Percentiles rank a stretch among this genome's conserved stretches.
phyloP scores from a whole-genome alignment of 2,113 vertebrate species.

The Crypturellus undulatus region DNA sequence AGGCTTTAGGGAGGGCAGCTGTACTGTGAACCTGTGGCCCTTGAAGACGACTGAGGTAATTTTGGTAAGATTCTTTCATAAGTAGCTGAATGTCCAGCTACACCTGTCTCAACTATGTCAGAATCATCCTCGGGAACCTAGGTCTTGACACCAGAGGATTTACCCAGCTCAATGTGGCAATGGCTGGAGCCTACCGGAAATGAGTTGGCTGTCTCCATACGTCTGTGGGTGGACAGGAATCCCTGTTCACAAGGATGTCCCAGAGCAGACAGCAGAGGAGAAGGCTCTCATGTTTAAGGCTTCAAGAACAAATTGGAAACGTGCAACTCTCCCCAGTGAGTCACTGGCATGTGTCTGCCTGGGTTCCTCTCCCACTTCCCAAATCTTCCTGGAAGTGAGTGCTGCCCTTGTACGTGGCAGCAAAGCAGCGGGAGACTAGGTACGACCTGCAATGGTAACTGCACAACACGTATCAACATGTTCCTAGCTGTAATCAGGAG shows the following conservation, averaged over 20 bases:
- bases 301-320: background rate
- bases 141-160: background rate
- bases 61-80: background rate
- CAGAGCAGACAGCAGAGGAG: background rate
- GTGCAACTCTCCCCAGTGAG: background rate
- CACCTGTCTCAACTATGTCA: background rate
- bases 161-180: background rate
- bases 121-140: background rate
- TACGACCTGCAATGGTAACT: background rate
- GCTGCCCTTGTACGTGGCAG: background rate
- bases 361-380: background rate
- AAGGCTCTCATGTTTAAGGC: background rate
- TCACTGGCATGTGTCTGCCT: background rate
- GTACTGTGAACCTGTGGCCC: background rate
- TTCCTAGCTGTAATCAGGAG: background rate
- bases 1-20: background rate
- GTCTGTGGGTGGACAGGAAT: background rate
- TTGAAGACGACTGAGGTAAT: background rate
- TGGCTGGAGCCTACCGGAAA: background rate
- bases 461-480: background rate
- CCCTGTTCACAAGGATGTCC: background rate
- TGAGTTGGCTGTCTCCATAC: background rate
- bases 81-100: too few relatives aligned
- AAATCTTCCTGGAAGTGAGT: background rate
- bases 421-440: constrained; percentile 3